A percentile compares a stretch with the other conserved stretches of the same genome.
phyloP scores from a whole-genome alignment of 1,140 invertebrate species.

The Neomicropteryx cornuta region DNA sequence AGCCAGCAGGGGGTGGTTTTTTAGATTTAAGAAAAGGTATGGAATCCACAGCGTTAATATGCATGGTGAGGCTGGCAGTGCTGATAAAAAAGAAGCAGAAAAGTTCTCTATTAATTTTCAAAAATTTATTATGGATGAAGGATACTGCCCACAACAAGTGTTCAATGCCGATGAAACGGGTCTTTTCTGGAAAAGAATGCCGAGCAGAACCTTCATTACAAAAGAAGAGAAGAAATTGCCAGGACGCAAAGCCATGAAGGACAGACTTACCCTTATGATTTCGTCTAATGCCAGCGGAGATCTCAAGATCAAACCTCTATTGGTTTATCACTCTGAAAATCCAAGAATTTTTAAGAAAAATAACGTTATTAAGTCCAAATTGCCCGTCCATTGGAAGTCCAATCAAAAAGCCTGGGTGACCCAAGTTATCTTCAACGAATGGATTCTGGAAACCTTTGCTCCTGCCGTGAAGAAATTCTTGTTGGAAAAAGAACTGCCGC shows the following conservation, averaged over 20 bases:
- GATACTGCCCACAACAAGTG: constrained; percentile 24
- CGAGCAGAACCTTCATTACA: constrained; percentile 26
- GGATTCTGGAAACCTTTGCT: constrained; percentile 23
- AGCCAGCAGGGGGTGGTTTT: constrained; percentile 25
- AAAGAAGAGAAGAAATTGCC: constrained; percentile 24
- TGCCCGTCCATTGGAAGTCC: constrained; percentile 27
- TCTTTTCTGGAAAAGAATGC: constrained; percentile 38
- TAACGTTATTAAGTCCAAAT: constrained; percentile 17
- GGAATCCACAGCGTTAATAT: constrained; percentile 18
- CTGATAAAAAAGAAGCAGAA: constrained; percentile 19
- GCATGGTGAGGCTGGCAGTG: constrained; percentile 19
- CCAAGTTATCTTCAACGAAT: constrained; percentile 22
- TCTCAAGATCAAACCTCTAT: constrained; percentile 29
- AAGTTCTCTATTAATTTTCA: no score
- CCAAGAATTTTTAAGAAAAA: constrained; percentile 31
- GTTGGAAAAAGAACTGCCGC: constrained; percentile 21
- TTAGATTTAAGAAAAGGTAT: constrained; percentile 19
- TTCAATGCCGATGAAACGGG: constrained; percentile 31
- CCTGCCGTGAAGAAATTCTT: constrained; percentile 22
- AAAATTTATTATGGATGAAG: constrained; percentile 17
- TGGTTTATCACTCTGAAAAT: constrained; percentile 30
- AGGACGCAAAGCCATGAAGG: constrained; percentile 33
- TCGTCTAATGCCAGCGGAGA: constrained; percentile 30
- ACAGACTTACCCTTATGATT: constrained; percentile 30
- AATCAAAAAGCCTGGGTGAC: constrained; percentile 27